These are phyloP conservation scores for Hetaerina titia DNA, from an alignment of 2,888 invertebrate genomes.

Conservation along the genomic window DNA sequence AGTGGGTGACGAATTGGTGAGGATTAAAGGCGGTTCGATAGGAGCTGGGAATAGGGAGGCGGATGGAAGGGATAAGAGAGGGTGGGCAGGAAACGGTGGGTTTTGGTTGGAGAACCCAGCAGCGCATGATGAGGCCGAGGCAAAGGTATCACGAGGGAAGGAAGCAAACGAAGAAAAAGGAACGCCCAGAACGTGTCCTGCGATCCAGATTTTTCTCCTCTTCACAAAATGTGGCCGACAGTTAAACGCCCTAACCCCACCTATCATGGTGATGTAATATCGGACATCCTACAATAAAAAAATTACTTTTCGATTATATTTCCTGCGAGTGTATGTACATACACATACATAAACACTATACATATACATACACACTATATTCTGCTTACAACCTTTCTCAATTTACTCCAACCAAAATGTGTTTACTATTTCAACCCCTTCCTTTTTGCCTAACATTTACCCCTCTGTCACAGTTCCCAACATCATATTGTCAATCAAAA, in stretches of 20 bases:
- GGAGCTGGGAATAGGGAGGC: neutral
- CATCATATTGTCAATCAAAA: no score
- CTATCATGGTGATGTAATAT: neutral
- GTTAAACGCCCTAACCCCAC: neutral
- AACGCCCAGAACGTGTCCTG: conserved; percentile 16
- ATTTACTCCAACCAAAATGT: no score
- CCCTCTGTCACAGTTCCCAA: no score
- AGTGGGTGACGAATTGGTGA: neutral
- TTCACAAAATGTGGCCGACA: neutral
- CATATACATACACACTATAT: no score
- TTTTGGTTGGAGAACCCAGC: no score
- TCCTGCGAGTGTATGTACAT: no score
- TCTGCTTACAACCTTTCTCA: no score
- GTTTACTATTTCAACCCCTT: no score
- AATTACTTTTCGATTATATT: neutral
- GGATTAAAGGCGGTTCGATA: neutral
- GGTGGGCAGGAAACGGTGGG: no score
- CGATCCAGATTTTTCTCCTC: neutral
- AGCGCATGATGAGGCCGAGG: neutral
- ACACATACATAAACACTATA: no score
- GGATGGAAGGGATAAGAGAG: neutral
- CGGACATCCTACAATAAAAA: neutral
- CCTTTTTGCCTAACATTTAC: no score
- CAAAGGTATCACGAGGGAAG: neutral
- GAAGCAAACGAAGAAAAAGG: neutral